These are phyloP conservation scores for Synergus umbraculus DNA, from an alignment of 2,888 invertebrate species.

Conservation along the genomic window DNA sequence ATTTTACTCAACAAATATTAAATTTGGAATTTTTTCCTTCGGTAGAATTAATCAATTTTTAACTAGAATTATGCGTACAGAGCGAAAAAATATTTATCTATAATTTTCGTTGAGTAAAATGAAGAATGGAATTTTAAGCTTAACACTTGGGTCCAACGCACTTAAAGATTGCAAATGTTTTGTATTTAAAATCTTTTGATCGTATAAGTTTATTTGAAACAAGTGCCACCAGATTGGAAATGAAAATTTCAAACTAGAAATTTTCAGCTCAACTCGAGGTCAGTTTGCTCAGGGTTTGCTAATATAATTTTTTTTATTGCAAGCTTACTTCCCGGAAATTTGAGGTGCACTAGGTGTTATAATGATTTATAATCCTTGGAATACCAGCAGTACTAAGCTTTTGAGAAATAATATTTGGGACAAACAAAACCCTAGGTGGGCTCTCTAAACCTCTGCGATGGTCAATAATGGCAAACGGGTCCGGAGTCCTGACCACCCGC, in stretches of 20 bases:
- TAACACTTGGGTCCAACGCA: no score
- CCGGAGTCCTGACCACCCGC: slow-evolving; percentile 63
- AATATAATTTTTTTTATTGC: slow-evolving; percentile 40
- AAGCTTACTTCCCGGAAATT: neutral
- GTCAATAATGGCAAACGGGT: slow-evolving; percentile 51
- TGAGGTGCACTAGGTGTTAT: slow-evolving; percentile 29
- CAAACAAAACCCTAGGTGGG: slow-evolving; percentile 44
- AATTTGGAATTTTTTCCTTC: no score
- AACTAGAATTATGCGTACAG: no score
- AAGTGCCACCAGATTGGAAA: neutral
- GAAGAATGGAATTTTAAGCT: no score
- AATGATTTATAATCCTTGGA: slow-evolving; percentile 55
- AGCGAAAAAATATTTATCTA: no score
- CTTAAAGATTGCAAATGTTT: no score
- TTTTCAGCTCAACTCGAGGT: neutral
- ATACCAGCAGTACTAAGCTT: slow-evolving; percentile 54
- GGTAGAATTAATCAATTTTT: no score
- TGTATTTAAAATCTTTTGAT: no score
- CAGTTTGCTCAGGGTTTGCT: slow-evolving; percentile 34
- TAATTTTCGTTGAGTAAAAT: no score
- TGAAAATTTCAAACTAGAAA: slow-evolving; percentile 8
- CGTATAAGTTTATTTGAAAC: no score
- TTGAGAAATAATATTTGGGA: slow-evolving; percentile 51
- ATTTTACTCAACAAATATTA: no score
- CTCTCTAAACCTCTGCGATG: slow-evolving; percentile 41